Conservation (phyloP, 1,140 invertebrate genomes). For the Diplogasteroides magnus region DNA sequence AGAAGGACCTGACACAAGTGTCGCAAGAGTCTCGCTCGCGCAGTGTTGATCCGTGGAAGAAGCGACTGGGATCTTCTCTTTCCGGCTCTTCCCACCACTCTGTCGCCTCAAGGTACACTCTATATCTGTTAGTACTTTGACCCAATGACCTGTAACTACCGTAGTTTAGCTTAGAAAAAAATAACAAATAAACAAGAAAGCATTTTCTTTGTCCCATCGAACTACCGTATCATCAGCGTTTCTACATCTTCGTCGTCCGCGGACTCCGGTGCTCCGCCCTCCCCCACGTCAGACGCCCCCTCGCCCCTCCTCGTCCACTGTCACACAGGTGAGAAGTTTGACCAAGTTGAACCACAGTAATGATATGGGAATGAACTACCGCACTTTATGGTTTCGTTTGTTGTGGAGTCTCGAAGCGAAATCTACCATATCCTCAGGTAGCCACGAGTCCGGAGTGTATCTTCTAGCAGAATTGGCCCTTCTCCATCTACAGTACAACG, state of each 20-base stretch:
- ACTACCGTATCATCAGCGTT: background rate
- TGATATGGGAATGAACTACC: background rate
- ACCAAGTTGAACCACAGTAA: background rate
- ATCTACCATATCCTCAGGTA: background rate
- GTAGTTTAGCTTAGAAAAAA: background rate
- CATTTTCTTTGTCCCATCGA: background rate
- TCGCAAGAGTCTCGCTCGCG: no score
- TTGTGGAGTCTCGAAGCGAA: background rate
- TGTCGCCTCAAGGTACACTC: background rate
- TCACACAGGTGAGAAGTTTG: background rate
- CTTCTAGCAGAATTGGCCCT: background rate
- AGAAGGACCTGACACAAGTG: no score
- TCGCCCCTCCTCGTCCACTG: background rate
- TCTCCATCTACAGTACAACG: background rate
- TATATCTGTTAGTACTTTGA: background rate
- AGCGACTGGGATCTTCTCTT: no score
- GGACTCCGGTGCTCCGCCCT: background rate
- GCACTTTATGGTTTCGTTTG: background rate
- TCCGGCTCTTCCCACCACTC: background rate
- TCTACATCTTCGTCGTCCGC: background rate
- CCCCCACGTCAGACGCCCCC: background rate
- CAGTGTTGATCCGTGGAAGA: no score
- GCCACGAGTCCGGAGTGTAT: background rate
- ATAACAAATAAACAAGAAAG: background rate
- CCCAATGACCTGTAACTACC: background rate